phyloP scores from a whole-genome alignment of 2,113 vertebrate species.

The Dicrurus megarhynchus region DNA sequence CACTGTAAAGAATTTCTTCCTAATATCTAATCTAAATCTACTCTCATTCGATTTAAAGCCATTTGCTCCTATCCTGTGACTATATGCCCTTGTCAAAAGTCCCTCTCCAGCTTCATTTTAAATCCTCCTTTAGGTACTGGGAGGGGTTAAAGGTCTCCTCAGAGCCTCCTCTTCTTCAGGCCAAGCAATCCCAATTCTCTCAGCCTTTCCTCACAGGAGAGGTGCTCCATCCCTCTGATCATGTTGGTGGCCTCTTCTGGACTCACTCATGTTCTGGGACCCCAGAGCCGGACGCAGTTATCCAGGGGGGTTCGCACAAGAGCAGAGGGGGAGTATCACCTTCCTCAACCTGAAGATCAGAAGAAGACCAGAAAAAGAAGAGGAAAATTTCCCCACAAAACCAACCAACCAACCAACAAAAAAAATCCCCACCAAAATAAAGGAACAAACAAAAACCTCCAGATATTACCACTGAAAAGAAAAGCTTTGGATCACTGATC shows the following conservation, averaged over 20 bases:
- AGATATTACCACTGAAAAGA: background rate
- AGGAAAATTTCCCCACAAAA: background rate
- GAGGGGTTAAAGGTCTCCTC: background rate
- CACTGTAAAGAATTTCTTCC: background rate
- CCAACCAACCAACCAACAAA: background rate
- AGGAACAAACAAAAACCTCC: background rate
- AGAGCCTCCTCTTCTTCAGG: accelerated
- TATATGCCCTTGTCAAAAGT: background rate
- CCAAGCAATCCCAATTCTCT: accelerated
- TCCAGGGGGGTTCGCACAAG: background rate
- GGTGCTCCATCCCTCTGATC: background rate
- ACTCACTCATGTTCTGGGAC: background rate
- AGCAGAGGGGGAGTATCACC: background rate
- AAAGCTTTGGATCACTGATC: background rate
- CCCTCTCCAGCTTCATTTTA: background rate
- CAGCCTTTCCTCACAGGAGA: background rate
- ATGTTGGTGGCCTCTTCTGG: background rate
- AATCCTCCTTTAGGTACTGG: background rate
- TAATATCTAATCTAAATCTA: background rate
- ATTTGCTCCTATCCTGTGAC: too few species aligned
- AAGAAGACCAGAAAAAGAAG: background rate
- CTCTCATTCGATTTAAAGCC: background rate
- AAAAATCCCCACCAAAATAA: background rate
- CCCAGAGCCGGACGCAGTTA: background rate
- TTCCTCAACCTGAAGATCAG: background rate